Evolutionary conservation across 1,140 invertebrate genomes (phyloP), one percentile per base, ranked within the genome.

Genomic region (Drosophila nigrodunni): DNA sequence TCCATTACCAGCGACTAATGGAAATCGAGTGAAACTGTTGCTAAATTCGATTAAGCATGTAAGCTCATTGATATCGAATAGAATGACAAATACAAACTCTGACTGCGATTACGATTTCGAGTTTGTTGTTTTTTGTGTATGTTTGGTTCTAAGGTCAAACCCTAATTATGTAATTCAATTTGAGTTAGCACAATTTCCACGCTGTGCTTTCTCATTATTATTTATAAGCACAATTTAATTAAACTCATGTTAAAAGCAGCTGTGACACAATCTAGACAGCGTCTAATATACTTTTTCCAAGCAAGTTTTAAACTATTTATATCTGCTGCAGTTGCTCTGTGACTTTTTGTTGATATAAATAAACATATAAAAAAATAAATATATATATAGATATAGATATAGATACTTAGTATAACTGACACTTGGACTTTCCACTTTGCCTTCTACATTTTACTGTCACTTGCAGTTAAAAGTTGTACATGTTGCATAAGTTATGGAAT

Each of bases 31-130:
- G 52, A 83, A 88, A 87, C 82, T 88, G 72, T 87, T 77, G 80
- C 82, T 77, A 80, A 87, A 87, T 87, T 87, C 83, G 79, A 88
- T 87, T 87, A 88, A 82, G 69, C 70, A 77, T 80, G 82, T 80
- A 88, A 87, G 83, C 82, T 66, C 70, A 72, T 75, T 78, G 81
- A 80, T 80, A 85, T 80, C 69, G 49, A 78, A 60, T 46, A 65
- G 81, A 74, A 46, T 65, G 18, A 35, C 35, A 34, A n/a, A 41
- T 13, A 46, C 13, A 21, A 47, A 39, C 39, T 59, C 13, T 60
- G 50, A 58, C 54, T 71, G 21, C 35, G 25, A 59, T 13, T 7
- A 59, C 34, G 41, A 61, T 64, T 58, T 62, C n/a, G 11, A 39
- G 30, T 73, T 65, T 62, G 67, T 47, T 60, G 67, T 49, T 47